Evolutionary conservation across 2,113 vertebrate genomes (phyloP), one percentile per base, ranked within the genome.

Genomic region (Nibea coibor): DNA sequence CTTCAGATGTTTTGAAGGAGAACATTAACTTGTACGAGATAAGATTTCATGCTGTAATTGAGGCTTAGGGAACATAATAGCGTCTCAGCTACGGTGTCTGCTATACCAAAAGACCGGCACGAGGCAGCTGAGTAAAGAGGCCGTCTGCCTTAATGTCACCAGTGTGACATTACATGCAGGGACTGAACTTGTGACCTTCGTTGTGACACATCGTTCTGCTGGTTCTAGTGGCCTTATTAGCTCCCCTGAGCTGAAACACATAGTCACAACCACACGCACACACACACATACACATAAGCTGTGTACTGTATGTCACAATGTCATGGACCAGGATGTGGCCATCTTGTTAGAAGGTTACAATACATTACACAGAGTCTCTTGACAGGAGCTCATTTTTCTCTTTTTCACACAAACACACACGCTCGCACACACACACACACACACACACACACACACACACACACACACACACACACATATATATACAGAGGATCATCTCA

Each of bases 121-220:
- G 50, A 57, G 66, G 85, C 54, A 19, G 84, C 82, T 69, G 82
- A 87, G 91, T 81, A 82, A 87, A 80, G 86, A 83, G 72, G 72
- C 84, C 64, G 74, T 86, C 76, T 48, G 75, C 79, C 81, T 89
- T 86, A 88, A 87, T 86, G 89, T 84, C 72, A 85, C 76, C 78
- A 16, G 63, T 42, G 78, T 81, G 90, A 88, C 88, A 90, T 91
- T 89, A 88, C 83, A 85, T 48, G 20, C 78, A 26, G 75, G 70
- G 56, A 63, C 22, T 89, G 86, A 90, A 91, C 89, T 88, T 64
- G 53, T 89, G 89, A 92, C 89, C 90, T 92, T 91, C 80, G 59
- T 68, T 31, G 72, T 88, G 86, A 92, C 86, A 88, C 84, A 85
- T 80, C 14, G 16, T 62, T 87, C 61, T 80, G 86, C 72, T 72